Evolutionary conservation across 2,797 vertebrate genomes (phyloP), one percentile per base, ranked within the genome.

Genomic region (Eutrigla gurnardus): DNA sequence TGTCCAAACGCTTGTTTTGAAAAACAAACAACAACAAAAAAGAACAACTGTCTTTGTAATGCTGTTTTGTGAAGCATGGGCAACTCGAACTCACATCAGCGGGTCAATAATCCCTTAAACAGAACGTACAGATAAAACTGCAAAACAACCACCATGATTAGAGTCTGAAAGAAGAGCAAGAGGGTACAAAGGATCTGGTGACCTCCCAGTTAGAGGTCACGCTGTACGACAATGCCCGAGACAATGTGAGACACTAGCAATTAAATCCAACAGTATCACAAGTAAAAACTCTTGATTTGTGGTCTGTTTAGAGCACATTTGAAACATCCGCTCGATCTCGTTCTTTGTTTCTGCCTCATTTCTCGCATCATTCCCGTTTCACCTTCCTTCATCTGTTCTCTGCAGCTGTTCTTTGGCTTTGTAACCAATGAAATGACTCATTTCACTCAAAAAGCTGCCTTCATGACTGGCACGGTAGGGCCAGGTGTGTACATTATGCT

Each of bases 71-170:
- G 77, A 89, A 89, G 87, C 66, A 42, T 81, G 84, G 80, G 81
- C 70, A 92, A 89, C 81, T 91, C 75, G 89, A 89, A 88, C 73
- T 84, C 71, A 88, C 85, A 90, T 77, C 80, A 83, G 78, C 80
- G 79, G 80, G 77, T 81, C 77, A 84, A 69, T 79, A 71, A 85
- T 75, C 79, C 73, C 71, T 68, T 73, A 55, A 83, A 80, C 78
- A 78, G 64, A 84, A 74, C 84, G 83, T 86, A 77, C 74, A 77
- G 78, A 90, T 80, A 70, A 65, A 85, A 84, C 75, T 70, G 73
- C 75, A 83, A 89, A 90, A 82, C 88, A 75, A 85, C 77, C 75
- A 88, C 69, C 57, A 68, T 84, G 62, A 75, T 75, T 69, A 75
- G 80, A 88, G 69, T 73, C 75, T 77, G 71, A 91, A 91, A 86